These are phyloP conservation scores for Orchesella cincta DNA, from an alignment of 1,140 invertebrate genomes.

Conservation along the genomic window DNA sequence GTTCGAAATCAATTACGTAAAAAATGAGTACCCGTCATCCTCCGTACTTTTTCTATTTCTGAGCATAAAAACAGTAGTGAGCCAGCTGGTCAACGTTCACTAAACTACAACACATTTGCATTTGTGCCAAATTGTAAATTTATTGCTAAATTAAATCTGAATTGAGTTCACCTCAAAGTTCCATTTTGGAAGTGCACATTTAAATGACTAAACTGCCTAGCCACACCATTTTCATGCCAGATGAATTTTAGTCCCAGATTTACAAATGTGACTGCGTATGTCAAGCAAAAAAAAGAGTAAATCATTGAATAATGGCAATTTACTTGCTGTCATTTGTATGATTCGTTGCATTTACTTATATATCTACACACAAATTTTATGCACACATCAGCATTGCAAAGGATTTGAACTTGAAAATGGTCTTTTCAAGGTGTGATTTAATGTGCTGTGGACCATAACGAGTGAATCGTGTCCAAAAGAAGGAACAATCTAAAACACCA, in stretches of 20 bases:
- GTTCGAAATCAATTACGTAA: too few species aligned
- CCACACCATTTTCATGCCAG: neutral
- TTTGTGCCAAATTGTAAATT: neutral
- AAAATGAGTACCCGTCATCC: too few species aligned
- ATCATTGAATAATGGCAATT: neutral
- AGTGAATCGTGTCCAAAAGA: neutral
- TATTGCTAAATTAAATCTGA: too few species aligned
- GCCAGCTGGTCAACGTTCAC: neutral
- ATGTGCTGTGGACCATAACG: neutral
- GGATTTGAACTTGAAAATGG: constrained; percentile 1
- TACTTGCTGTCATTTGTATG: constrained; percentile 13
- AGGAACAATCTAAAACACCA: neutral
- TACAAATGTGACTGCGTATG: too few species aligned
- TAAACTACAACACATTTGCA: neutral
- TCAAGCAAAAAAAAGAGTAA: neutral
- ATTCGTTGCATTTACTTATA: too few species aligned
- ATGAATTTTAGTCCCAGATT: neutral
- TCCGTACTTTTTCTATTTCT: too few species aligned
- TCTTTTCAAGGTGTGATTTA: neutral
- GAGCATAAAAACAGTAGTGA: too few species aligned
- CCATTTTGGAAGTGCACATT: neutral
- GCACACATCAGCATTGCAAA: neutral
- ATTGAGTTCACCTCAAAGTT: too few species aligned
- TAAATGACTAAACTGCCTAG: neutral
- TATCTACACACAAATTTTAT: too few species aligned